A percentile compares a stretch with the other conserved stretches of the same genome.
phyloP scores from a whole-genome alignment of 1,140 invertebrate genomes.

The Bombus superbus region DNA sequence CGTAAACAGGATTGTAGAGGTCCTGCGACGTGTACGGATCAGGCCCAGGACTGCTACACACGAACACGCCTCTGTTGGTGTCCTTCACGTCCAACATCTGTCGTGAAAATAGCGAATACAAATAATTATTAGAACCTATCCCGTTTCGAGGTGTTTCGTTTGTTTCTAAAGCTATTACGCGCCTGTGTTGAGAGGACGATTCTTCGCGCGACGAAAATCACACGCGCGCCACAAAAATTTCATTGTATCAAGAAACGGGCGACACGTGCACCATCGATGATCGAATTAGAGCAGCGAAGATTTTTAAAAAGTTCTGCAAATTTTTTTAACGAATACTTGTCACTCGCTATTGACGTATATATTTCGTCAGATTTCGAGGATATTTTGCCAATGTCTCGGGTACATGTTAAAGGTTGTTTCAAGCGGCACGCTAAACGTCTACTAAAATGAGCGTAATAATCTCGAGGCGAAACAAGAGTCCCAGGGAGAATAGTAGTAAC shows the following conservation, averaged over 20 bases:
- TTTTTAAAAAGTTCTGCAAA: too few species aligned
- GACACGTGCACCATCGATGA: too few species aligned
- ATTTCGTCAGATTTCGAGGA: background rate
- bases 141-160: background rate
- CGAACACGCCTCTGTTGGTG: slow-evolving; percentile 81
- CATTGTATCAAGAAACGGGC: too few species aligned
- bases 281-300: too few species aligned
- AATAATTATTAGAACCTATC: slow-evolving; percentile 17
- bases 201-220: background rate
- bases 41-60: slow-evolving; percentile 87
- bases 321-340: background rate
- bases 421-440: background rate
- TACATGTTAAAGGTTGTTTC: too few species aligned
- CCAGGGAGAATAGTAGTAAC: background rate
- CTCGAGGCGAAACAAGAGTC: slow-evolving; percentile 5
- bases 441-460: background rate
- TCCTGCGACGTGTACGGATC: slow-evolving; percentile 88
- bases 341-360: background rate
- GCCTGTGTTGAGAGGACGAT: background rate
- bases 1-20: slow-evolving; percentile 88
- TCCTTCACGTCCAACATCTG: slow-evolving; percentile 87
- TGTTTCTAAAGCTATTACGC: background rate
- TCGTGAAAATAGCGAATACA: slow-evolving; percentile 43
- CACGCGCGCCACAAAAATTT: too few species aligned
- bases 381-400: background rate